These are phyloP conservation scores for Pristionchus fissidentatus DNA, from an alignment of 2,888 invertebrate genomes.

Conservation along the genomic window DNA sequence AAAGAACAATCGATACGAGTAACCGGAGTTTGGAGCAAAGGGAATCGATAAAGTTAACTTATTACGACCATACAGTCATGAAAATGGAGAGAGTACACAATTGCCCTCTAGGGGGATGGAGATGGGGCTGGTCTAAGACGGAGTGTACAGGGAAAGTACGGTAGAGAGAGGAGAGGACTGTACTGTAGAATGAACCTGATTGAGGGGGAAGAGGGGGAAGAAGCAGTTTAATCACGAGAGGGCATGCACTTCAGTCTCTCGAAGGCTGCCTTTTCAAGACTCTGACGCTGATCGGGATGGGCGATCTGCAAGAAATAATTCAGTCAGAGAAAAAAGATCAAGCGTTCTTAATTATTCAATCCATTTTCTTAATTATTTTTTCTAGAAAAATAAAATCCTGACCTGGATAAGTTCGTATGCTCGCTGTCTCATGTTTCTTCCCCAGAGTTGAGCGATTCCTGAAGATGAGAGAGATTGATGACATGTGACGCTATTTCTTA, in stretches of 20 bases:
- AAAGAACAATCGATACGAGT: background rate
- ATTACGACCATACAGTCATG: background rate
- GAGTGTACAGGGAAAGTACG: background rate
- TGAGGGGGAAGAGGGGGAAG: slow-evolving; percentile 5
- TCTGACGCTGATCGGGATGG: slow-evolving; percentile 89
- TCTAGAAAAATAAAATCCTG: no score
- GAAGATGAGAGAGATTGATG: no score
- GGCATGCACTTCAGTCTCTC: slow-evolving; percentile 79
- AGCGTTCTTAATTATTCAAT: background rate
- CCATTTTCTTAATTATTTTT: background rate
- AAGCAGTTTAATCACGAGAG: slow-evolving; percentile 47
- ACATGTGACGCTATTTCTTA: no score
- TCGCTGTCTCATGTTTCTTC: slow-evolving; percentile 89
- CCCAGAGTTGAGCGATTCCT: slow-evolving; percentile 89
- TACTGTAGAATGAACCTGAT: background rate
- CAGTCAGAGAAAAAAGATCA: background rate
- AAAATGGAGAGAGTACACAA: background rate
- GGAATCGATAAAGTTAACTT: background rate
- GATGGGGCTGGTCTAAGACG: background rate
- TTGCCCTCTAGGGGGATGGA: background rate
- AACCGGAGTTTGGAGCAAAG: slow-evolving; percentile 8
- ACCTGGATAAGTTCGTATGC: slow-evolving; percentile 88
- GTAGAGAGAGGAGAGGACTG: background rate
- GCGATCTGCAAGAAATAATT: slow-evolving; percentile 80
- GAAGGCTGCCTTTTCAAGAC: slow-evolving; percentile 89